A percentile compares a stretch with the other conserved stretches of the same genome.
phyloP scores from a whole-genome alignment of 2,888 invertebrate genomes.

The Drosophila picticornis region DNA sequence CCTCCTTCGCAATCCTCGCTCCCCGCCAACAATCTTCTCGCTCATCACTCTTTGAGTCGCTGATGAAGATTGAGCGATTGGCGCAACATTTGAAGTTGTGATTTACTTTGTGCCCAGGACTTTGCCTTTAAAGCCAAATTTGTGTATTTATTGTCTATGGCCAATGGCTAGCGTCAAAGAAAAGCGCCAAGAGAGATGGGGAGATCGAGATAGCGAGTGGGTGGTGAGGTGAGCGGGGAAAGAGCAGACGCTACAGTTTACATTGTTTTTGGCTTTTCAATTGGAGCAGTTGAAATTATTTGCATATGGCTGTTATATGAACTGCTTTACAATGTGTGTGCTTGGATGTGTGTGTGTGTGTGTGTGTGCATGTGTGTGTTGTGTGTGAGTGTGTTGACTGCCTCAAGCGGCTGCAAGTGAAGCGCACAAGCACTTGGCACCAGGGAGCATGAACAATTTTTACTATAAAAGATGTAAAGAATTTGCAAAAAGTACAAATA shows the following conservation, averaged over 20 bases:
- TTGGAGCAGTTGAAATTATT: conserved; percentile 70
- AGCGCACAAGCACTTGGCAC: conserved; percentile 68
- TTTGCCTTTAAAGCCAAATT: conserved; percentile 72
- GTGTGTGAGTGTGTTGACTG: conserved; percentile 34
- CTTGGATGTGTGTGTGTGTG: conserved; percentile 10
- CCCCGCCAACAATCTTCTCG: neutral
- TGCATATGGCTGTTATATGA: conserved; percentile 63
- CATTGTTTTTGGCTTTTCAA: conserved; percentile 62
- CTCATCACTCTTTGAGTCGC: conserved; percentile 13
- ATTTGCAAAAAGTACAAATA: conserved; percentile 52
- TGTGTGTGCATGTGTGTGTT: conserved; percentile 12
- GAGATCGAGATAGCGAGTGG: neutral
- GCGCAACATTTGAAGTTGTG: conserved; percentile 48
- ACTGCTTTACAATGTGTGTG: neutral
- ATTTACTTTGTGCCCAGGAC: conserved; percentile 57
- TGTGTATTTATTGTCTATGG: conserved; percentile 51
- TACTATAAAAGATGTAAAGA: conserved; percentile 56
- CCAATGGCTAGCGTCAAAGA: conserved; percentile 35
- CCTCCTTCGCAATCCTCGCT: too few species aligned
- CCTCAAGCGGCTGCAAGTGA: conserved; percentile 71
- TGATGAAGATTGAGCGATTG: conserved; percentile 74
- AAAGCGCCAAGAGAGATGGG: neutral
- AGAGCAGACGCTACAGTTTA: conserved; percentile 14
- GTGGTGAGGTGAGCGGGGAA: neutral
- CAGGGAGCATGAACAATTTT: conserved; percentile 63